Evolutionary conservation across 2,113 vertebrate species (phyloP), one percentile per base, ranked within the genome.

Genomic region (Herpailurus yagouaroundi): DNA sequence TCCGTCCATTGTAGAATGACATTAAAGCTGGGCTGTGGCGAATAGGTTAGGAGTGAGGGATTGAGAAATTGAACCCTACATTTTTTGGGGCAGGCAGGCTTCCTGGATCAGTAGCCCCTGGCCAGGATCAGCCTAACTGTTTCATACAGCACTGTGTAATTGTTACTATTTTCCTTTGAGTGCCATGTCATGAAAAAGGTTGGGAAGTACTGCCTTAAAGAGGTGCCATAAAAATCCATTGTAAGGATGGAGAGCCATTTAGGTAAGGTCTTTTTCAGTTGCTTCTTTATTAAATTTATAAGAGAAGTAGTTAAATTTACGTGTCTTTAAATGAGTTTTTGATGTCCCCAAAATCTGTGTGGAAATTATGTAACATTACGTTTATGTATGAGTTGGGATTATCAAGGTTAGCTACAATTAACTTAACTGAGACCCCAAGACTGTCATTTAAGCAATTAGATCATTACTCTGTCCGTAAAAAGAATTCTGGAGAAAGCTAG

Each of bases 381-480:
- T 91, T 94, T 93, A 93, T 36, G 31, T 48, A 50, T 33, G 31
- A 57, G 18, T 87, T 95, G 92, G 55, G 57, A 83, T 77, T n/a
- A 76, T 68, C 33, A 95, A 88, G 13, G 83, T 94, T 36, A 92
- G 68, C 48, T 77, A 71, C 12, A 82, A 38, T 29, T 82, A 87
- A 68, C 12, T 92, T 52, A 71, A 89, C 71, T 66, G 52, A 73
- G 74, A 97, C 33, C 48, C 25, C 38, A 85, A 81, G 41, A 73
- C 4, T 21, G 45, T 29, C 19, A 2, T 50, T 91, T 69, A 83
- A 90, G 73, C 9, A 76, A 52, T 81, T 55, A 38, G 50, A 68
- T 97, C 23, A 52, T 84, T 66, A 71, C 18, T 77, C 23, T 57
- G 4, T 41, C n/a, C 55, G 5, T 15, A 87, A 88, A 83, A 41